Percentiles rank a stretch among this genome's conserved stretches.
phyloP scores from a whole-genome alignment of 1,140 invertebrate species.

The Lamellibrachia luymesi region DNA sequence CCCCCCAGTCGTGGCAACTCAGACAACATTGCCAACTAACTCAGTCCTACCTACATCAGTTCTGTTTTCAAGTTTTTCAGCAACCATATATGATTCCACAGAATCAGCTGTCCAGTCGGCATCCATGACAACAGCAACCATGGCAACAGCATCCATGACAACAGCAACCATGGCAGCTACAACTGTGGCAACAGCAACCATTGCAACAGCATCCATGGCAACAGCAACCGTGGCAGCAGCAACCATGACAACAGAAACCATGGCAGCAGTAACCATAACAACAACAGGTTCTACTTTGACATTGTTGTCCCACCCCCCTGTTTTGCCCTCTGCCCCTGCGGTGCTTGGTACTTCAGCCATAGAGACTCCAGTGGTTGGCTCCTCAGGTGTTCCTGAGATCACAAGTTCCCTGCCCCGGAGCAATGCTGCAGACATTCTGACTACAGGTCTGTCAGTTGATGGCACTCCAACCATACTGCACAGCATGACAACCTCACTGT shows the following conservation, averaged over 20 bases:
- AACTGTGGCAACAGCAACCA: neutral
- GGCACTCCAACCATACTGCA: neutral
- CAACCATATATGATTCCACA: neutral
- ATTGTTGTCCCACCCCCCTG: neutral
- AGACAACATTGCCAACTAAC: neutral
- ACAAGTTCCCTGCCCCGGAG: too few species aligned
- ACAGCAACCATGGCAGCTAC: neutral
- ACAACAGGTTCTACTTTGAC: neutral
- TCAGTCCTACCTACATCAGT: neutral
- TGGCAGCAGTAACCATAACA: conserved; percentile 10
- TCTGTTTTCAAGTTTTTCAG: neutral
- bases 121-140: neutral
- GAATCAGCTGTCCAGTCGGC: neutral
- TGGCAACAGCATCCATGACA: neutral
- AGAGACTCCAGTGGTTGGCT: neutral
- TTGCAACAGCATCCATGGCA: neutral
- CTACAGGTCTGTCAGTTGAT: neutral
- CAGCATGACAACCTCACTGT: neutral
- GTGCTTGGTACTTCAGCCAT: neutral
- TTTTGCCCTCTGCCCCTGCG: neutral
- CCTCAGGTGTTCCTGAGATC: neutral
- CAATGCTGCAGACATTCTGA: neutral
- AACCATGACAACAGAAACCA: neutral
- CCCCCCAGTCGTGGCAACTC: neutral
- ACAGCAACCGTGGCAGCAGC: neutral